Evolutionary conservation across 2,797 vertebrate genomes (phyloP).

Genomic region (Squalus acanthias): DNA sequence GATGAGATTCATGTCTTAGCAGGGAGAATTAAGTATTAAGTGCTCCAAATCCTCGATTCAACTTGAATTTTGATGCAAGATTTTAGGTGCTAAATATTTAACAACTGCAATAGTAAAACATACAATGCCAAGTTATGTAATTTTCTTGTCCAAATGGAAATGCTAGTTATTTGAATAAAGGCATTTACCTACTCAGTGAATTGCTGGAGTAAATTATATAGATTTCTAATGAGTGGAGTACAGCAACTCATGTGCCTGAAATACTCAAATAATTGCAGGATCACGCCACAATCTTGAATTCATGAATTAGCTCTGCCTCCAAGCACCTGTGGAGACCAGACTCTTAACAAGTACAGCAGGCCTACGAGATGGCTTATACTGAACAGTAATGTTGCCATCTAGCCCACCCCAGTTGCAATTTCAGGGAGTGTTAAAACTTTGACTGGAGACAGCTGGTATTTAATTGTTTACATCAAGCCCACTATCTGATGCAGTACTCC

Average conservation of each 20-base stretch:
- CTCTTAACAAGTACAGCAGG: not conserved
- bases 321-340: not conserved
- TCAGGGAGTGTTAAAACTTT: not conserved
- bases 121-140: not conserved
- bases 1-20: not conserved
- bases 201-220: not conserved
- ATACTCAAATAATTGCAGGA: not conserved
- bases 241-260: not conserved
- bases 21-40: not conserved
- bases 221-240: not conserved
- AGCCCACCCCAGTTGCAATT: not conserved
- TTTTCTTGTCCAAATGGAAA: not conserved
- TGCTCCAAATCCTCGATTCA: not conserved
- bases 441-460: not conserved
- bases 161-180: constrained; percentile 20
- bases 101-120: not conserved
- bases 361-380: not conserved
- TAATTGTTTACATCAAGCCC: not conserved
- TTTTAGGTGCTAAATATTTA: constrained; percentile 30
- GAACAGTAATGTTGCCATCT: not conserved
- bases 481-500: not conserved
- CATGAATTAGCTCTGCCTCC: not conserved
- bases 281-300: not conserved
- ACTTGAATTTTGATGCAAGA: not conserved
- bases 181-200: constrained; percentile 11